These are phyloP conservation scores for Hirudinaria manillensis DNA, from an alignment of 2,888 invertebrate species.

Conservation along the genomic window DNA sequence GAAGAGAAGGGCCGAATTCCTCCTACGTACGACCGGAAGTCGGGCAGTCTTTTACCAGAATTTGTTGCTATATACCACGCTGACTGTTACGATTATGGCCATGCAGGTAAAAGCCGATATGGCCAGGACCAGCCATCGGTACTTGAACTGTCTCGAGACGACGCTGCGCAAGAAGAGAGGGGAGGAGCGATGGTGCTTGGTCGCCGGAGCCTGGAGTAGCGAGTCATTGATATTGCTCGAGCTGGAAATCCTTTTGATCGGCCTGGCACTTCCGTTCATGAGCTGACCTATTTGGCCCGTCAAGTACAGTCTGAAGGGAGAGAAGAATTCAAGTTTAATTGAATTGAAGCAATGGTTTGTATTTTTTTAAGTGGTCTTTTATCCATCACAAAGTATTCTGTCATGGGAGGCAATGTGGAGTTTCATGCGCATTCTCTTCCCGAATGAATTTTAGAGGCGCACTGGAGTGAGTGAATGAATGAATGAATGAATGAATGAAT, in stretches of 20 bases:
- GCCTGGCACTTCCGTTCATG: slow-evolving; percentile 31
- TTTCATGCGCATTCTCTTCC: too few relatives aligned
- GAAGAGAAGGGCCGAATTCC: too few relatives aligned
- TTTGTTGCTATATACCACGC: slow-evolving; percentile 41
- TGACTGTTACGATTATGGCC: slow-evolving; percentile 41
- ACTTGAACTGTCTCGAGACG: slow-evolving; percentile 38
- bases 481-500: too few relatives aligned
- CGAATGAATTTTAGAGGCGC: too few relatives aligned
- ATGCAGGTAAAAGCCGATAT: slow-evolving; percentile 38
- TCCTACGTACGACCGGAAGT: too few relatives aligned
- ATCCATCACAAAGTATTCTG: too few relatives aligned
- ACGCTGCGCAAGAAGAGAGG: slow-evolving; percentile 41
- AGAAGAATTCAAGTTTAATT: too few relatives aligned
- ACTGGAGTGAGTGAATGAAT: too few relatives aligned
- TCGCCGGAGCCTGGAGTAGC: background rate
- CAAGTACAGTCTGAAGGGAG: slow-evolving; percentile 29
- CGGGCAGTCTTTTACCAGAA: background rate
- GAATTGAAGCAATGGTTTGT: background rate
- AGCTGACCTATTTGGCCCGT: slow-evolving; percentile 32
- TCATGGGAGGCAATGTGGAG: too few relatives aligned
- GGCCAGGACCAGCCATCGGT: slow-evolving; percentile 40
- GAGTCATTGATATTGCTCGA: slow-evolving; percentile 19
- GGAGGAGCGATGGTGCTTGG: slow-evolving; percentile 15
- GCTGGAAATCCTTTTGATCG: slow-evolving; percentile 34
- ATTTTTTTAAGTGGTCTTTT: too few relatives aligned